A percentile compares a stretch with the other conserved stretches of the same genome.
Conservation (phyloP, 2,113 vertebrate genomes). For the Ictalurus punctatus region DNA sequence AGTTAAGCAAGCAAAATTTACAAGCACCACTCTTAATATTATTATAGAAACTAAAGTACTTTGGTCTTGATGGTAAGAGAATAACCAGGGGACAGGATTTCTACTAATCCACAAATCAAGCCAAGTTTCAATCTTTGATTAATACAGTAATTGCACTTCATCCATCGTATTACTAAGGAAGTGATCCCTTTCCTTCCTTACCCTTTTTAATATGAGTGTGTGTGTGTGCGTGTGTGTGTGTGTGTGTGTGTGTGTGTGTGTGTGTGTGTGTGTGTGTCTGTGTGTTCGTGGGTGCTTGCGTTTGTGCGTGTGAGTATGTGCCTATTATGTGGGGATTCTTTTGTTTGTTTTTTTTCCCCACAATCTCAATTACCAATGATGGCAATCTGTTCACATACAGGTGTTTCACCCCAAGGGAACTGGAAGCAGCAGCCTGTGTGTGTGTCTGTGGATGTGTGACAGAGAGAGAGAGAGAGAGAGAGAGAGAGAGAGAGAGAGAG, state of each 20-base stretch:
- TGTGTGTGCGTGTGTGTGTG: neutral
- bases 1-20: neutral
- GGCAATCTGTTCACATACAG: conserved; percentile 55
- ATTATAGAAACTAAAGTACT: neutral
- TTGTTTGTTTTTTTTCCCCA: neutral
- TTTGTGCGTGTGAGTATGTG: neutral
- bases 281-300: neutral
- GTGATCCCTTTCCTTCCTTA: neutral
- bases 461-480: conserved; percentile 6
- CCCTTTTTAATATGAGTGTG: neutral
- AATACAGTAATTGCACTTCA: neutral
- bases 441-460: neutral
- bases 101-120: neutral
- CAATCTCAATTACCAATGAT: conserved; percentile 56
- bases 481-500: neutral
- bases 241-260: neutral
- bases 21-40: neutral
- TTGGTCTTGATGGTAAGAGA: neutral
- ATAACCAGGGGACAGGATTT: neutral
- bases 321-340: too few relatives aligned
- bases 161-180: neutral
- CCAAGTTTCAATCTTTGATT: neutral
- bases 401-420: conserved; percentile 49
- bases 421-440: conserved; percentile 44
- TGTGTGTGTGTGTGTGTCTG: neutral